These are phyloP conservation scores for Lepidocyrtoides sp. DNA, from an alignment of 2,888 invertebrate genomes.

Conservation along the genomic window DNA sequence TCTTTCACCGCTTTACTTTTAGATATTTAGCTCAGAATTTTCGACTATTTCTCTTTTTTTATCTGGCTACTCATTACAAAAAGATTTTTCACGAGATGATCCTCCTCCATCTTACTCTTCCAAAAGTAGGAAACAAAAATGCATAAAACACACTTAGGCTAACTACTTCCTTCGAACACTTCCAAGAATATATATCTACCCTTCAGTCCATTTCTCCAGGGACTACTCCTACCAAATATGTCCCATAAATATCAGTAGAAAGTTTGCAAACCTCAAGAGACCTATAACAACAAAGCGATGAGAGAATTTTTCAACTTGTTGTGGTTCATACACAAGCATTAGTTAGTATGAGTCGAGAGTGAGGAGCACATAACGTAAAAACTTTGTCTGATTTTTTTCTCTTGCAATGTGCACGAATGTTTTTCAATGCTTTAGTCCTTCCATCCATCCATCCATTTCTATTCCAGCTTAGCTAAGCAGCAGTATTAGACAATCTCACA, in stretches of 20 bases:
- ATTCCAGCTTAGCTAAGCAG: constrained; percentile 20
- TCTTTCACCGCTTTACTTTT: no score
- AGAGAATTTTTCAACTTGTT: constrained; percentile 71
- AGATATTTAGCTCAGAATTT: no score
- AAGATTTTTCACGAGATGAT: not conserved
- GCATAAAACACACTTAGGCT: not conserved
- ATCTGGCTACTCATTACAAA: constrained; percentile 1
- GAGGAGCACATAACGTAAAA: not conserved
- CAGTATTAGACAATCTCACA: not conserved
- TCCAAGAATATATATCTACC: constrained; percentile 37
- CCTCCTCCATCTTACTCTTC: not conserved
- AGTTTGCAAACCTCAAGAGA: constrained; percentile 69
- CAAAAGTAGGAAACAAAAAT: not conserved
- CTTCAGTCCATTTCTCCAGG: constrained; percentile 54
- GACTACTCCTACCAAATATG: constrained; percentile 72
- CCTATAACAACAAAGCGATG: constrained; percentile 77
- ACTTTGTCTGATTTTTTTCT: constrained; percentile 14
- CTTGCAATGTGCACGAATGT: no score
- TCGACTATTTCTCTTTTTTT: no score
- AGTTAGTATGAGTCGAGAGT: constrained; percentile 35
- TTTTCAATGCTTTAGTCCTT: not conserved
- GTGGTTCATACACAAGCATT: constrained; percentile 61
- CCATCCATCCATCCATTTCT: constrained; percentile 44
- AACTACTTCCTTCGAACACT: not conserved
- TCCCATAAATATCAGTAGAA: constrained; percentile 76